phyloP scores from a whole-genome alignment of 2,888 invertebrate species.

The Vesta saturnalis region DNA sequence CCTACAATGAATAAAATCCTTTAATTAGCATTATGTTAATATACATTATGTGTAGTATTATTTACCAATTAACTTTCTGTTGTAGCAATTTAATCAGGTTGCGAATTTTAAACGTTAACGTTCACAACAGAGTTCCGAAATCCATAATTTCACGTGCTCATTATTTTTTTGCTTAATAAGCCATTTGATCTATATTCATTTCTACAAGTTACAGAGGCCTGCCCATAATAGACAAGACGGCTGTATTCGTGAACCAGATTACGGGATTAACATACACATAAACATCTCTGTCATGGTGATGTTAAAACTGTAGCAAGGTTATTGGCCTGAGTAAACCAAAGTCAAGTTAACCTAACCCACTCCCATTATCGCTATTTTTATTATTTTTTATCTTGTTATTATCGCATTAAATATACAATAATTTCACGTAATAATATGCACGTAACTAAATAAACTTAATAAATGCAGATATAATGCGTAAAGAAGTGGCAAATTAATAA shows the following conservation, averaged over 20 bases:
- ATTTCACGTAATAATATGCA: too few species aligned
- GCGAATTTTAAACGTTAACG: too few species aligned
- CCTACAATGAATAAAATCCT: too few species aligned
- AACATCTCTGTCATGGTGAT: constrained; percentile 17
- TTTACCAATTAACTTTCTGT: too few species aligned
- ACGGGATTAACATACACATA: constrained; percentile 21
- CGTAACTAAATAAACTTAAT: too few species aligned
- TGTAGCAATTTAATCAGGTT: too few species aligned
- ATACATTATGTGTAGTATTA: too few species aligned
- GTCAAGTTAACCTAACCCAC: constrained; percentile 43
- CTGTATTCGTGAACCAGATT: constrained; percentile 24
- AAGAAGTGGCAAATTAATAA: constrained; percentile 17
- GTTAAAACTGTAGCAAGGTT: constrained; percentile 33
- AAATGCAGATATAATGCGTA: not conserved
- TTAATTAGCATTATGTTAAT: too few species aligned
- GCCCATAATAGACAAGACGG: constrained; percentile 4
- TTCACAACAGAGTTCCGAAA: too few species aligned
- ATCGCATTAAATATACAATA: not conserved
- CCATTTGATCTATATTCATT: too few species aligned
- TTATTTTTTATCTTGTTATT: constrained; percentile 15
- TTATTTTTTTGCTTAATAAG: too few species aligned
- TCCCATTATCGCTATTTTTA: constrained; percentile 29
- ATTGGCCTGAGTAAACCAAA: constrained; percentile 41
- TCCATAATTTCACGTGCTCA: too few species aligned
- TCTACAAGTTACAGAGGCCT: not conserved